Evolutionary conservation across 2,113 vertebrate genomes (phyloP).

Genomic region (Cyprinodon brontotheroides): DNA sequence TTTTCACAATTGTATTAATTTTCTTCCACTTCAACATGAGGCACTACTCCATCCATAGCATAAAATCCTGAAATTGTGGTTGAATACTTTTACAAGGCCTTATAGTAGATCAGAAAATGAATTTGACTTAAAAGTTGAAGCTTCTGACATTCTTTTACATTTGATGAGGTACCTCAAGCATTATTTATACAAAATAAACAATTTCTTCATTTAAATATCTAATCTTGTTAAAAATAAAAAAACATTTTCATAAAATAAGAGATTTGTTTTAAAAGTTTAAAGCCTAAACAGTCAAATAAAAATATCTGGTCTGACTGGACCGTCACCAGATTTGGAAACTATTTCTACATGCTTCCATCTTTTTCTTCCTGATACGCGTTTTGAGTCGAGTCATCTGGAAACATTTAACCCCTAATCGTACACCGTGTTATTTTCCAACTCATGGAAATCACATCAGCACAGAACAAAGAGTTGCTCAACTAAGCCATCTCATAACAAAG

Average conservation of each 20-base stretch:
- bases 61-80: neutral
- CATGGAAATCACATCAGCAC: neutral
- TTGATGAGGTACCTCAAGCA: too few species aligned
- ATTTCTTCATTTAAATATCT: neutral
- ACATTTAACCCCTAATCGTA: constrained; percentile 2
- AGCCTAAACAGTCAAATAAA: neutral
- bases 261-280: neutral
- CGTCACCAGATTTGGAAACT: neutral
- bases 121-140: neutral
- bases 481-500: neutral
- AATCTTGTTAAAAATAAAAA: neutral
- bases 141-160: too few species aligned
- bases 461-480: neutral
- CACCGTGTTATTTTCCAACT: neutral
- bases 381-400: neutral
- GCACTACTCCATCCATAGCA: neutral
- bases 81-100: neutral
- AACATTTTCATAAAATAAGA: neutral
- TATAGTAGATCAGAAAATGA: neutral
- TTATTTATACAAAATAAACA: neutral
- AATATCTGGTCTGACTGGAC: neutral
- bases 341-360: neutral
- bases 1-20: neutral
- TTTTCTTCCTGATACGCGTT: neutral
- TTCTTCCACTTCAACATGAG: neutral